Percentiles rank a stretch among this genome's conserved stretches.
Conservation (phyloP, 2,113 vertebrate species). For the Sporophila hypoxantha region DNA sequence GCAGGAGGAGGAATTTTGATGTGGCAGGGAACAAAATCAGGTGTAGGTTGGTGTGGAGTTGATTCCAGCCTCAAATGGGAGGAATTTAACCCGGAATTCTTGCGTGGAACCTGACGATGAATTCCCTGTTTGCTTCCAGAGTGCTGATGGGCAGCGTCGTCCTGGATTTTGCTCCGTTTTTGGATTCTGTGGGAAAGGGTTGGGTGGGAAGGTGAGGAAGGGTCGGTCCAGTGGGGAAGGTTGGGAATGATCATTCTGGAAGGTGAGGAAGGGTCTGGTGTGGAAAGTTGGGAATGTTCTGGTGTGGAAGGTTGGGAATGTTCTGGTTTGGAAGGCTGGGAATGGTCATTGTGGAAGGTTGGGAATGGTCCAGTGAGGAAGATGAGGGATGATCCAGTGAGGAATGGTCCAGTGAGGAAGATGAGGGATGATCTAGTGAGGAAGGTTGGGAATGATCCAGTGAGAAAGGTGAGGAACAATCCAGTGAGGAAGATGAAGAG, state of each 20-base stretch:
- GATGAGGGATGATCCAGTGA: rapidly evolving
- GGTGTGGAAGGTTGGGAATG: background rate
- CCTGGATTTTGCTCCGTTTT: background rate
- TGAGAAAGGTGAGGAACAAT: background rate
- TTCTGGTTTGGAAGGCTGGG: rapidly evolving
- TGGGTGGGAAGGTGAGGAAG: background rate
- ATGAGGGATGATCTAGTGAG: background rate
- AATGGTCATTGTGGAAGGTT: no score
- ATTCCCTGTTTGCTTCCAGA: background rate
- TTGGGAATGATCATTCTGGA: background rate
- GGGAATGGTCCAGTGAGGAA: background rate
- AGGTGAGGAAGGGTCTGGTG: background rate
- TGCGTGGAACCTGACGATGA: rapidly evolving
- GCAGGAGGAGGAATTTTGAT: background rate
- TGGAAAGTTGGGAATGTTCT: background rate
- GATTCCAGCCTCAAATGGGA: background rate
- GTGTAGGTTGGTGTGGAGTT: background rate
- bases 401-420: background rate
- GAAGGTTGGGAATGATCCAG: no score
- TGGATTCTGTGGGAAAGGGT: background rate
- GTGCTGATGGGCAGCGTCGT: background rate
- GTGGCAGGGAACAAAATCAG: background rate
- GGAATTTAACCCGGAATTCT: background rate
- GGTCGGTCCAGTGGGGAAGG: background rate
- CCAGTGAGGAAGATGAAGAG: background rate